These are phyloP conservation scores for Cylloceria caligata DNA, from an alignment of 2,888 invertebrate genomes.

Conservation along the genomic window DNA sequence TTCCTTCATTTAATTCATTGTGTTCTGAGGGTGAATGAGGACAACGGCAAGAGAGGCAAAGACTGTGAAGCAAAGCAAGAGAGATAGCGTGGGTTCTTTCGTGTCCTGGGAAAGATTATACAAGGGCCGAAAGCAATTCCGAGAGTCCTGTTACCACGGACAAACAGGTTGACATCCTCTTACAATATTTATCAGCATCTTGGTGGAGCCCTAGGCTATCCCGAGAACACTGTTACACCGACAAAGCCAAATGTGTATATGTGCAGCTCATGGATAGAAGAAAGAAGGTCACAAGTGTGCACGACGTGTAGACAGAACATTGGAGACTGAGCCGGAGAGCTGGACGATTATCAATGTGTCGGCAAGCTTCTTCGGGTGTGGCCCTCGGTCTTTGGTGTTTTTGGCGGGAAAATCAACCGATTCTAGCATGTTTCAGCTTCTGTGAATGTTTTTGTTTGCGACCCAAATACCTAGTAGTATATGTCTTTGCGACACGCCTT, in stretches of 20 bases:
- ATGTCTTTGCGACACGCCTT: constrained; percentile 29
- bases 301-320: constrained; percentile 42
- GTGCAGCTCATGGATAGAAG: constrained; percentile 25
- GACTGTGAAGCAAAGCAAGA: constrained; percentile 29
- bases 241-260: constrained; percentile 12
- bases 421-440: constrained; percentile 31
- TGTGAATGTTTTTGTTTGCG: constrained; percentile 37
- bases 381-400: constrained; percentile 24
- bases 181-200: constrained; percentile 73
- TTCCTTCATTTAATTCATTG: constrained; percentile 9
- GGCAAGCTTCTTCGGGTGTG: constrained; percentile 43
- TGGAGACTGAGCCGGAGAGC: constrained; percentile 8
- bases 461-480: constrained; percentile 27
- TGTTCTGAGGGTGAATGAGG: background rate
- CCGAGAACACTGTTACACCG: constrained; percentile 31
- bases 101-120: constrained; percentile 69
- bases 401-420: constrained; percentile 68
- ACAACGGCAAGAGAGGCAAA: background rate
- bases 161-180: constrained; percentile 76
- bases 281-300: constrained; percentile 14
- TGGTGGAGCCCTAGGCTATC: constrained; percentile 22
- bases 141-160: constrained; percentile 69
- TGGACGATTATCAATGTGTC: constrained; percentile 16
- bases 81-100: constrained; percentile 51
- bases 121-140: constrained; percentile 39